Evolutionary conservation across 2,888 invertebrate species (phyloP).

Genomic region (Habroteleia sp.): DNA sequence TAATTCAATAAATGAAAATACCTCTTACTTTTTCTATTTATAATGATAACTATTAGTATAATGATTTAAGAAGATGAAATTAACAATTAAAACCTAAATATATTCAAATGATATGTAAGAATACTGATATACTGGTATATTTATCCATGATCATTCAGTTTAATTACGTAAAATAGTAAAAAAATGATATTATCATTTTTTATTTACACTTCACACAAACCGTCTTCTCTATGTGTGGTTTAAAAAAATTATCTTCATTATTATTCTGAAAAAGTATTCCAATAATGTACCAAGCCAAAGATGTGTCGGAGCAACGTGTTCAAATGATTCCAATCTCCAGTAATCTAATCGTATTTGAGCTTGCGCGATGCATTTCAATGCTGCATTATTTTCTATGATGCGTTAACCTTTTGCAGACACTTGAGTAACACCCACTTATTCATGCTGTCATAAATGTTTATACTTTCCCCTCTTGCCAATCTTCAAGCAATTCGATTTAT

Average conservation of each 20-base stretch:
- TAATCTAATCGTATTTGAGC: constrained; percentile 44
- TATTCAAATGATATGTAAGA: too few relatives aligned
- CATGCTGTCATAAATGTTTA: constrained; percentile 26
- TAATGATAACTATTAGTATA: too few relatives aligned
- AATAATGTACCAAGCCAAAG: constrained; percentile 10
- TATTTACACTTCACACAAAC: background rate
- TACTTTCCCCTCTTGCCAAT: constrained; percentile 39
- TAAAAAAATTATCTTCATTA: constrained; percentile 16
- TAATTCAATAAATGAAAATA: too few relatives aligned
- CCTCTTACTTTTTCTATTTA: too few relatives aligned
- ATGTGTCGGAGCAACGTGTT: constrained; percentile 34
- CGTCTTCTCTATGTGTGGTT: too few relatives aligned
- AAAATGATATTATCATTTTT: constrained; percentile 11
- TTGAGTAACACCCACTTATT: constrained; percentile 52
- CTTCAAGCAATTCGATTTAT: constrained; percentile 29
- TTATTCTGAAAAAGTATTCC: constrained; percentile 17
- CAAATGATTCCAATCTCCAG: constrained; percentile 32
- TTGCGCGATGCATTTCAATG: constrained; percentile 39
- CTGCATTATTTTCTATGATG: constrained; percentile 45
- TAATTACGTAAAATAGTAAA: too few relatives aligned
- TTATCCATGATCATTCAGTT: too few relatives aligned
- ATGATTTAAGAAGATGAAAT: too few relatives aligned
- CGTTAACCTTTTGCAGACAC: constrained; percentile 45
- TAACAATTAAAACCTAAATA: too few relatives aligned
- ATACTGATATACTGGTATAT: too few relatives aligned